phyloP scores from a whole-genome alignment of 2,113 vertebrate species.

The Hiodon tergisus region DNA sequence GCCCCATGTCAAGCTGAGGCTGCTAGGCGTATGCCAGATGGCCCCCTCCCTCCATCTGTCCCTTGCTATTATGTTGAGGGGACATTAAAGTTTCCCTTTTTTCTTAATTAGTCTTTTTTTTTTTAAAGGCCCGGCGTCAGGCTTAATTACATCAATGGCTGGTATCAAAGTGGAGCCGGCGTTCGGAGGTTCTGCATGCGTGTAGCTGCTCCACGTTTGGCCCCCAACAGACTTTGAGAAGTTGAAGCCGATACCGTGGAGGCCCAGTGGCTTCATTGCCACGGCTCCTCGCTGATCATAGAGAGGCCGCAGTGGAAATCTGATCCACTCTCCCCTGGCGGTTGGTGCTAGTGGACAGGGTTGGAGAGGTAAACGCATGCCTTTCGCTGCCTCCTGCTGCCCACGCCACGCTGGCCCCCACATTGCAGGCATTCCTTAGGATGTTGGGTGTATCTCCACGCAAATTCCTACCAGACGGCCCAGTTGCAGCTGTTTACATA shows the following conservation, averaged over 20 bases:
- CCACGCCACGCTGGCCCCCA: constrained; percentile 32
- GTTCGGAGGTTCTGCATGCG: neutral
- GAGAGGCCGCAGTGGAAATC: neutral
- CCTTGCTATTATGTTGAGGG: constrained; percentile 37
- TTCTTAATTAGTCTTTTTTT: constrained; percentile 23
- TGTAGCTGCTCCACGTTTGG: neutral
- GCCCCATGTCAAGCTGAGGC: constrained; percentile 45
- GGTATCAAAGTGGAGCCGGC: constrained; percentile 46
- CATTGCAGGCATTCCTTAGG: too few species aligned
- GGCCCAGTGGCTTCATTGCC: neutral
- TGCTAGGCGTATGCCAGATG: constrained; percentile 23
- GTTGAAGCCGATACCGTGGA: too few species aligned
- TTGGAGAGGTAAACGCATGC: neutral
- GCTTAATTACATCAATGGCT: constrained; percentile 45
- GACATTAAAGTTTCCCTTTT: constrained; percentile 26
- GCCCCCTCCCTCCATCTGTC: constrained; percentile 33
- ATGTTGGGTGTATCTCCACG: too few species aligned
- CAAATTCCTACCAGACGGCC: too few species aligned
- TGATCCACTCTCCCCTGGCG: constrained; percentile 15
- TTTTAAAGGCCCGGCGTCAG: constrained; percentile 29
- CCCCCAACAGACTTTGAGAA: too few species aligned
- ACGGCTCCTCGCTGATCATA: neutral
- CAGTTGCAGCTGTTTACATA: too few species aligned
- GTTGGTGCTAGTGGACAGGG: constrained; percentile 26
- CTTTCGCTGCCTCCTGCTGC: neutral